phyloP scores from a whole-genome alignment of 2,888 invertebrate species.

The Troides aeacus region DNA sequence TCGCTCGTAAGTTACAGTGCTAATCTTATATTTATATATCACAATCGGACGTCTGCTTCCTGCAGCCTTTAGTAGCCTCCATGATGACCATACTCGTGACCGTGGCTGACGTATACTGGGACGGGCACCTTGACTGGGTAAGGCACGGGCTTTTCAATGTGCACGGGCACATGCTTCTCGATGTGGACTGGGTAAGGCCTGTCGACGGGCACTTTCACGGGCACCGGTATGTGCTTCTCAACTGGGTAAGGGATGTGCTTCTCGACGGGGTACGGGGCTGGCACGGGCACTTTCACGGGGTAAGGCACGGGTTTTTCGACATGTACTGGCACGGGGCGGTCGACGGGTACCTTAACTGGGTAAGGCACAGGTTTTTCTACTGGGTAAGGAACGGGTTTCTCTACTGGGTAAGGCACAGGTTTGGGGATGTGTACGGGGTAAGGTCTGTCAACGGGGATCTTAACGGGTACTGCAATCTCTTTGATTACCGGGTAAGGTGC shows the following conservation, averaged over 20 bases:
- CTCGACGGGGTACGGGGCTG: slow-evolving; percentile 82
- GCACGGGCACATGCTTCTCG: slow-evolving; percentile 83
- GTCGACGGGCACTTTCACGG: slow-evolving; percentile 84
- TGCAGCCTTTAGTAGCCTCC: slow-evolving; percentile 78
- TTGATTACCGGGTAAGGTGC: slow-evolving; percentile 83
- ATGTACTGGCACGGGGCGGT: slow-evolving; percentile 77
- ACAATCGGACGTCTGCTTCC: slow-evolving; percentile 77
- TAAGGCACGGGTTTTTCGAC: slow-evolving; percentile 69
- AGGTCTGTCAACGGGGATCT: slow-evolving; percentile 83
- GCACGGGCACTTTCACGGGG: slow-evolving; percentile 79
- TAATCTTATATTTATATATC: slow-evolving; percentile 78
- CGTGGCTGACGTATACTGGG: slow-evolving; percentile 75
- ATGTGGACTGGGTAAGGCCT: slow-evolving; percentile 81
- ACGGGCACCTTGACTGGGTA: slow-evolving; percentile 84
- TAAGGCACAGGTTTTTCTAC: slow-evolving; percentile 81
- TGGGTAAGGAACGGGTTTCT: slow-evolving; percentile 81
- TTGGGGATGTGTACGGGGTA: slow-evolving; percentile 82
- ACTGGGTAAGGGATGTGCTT: slow-evolving; percentile 81
- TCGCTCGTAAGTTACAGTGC: slow-evolving; percentile 59
- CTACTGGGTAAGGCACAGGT: slow-evolving; percentile 81
- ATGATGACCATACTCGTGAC: slow-evolving; percentile 76
- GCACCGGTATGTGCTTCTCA: slow-evolving; percentile 77
- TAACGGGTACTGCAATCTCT: slow-evolving; percentile 80
- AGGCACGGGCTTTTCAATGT: slow-evolving; percentile 82
- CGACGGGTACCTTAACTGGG: slow-evolving; percentile 82